Conservation (phyloP, 2,888 invertebrate genomes). For the Leucoma salicis region DNA sequence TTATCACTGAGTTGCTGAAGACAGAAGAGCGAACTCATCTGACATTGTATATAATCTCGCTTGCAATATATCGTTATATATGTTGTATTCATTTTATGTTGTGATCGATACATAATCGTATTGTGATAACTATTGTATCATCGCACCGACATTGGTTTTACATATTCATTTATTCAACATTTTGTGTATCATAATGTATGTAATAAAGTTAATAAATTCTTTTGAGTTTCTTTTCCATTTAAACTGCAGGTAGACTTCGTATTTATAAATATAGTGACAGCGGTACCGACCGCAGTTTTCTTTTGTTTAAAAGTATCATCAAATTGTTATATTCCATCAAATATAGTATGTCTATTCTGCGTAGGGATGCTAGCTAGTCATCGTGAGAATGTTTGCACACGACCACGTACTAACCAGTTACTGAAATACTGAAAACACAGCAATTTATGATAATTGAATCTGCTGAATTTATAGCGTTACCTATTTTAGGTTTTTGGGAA, state of each 20-base stretch:
- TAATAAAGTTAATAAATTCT: slow-evolving; percentile 65
- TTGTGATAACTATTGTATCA: slow-evolving; percentile 68
- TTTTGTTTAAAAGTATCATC: slow-evolving; percentile 7
- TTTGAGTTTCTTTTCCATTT: slow-evolving; percentile 57
- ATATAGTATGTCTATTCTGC: not conserved
- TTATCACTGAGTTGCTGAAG: slow-evolving; percentile 63
- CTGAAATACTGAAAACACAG: slow-evolving; percentile 16
- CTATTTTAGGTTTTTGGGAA: no score
- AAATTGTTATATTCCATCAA: not conserved
- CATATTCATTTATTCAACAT: slow-evolving; percentile 41
- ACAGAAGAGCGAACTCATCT: slow-evolving; percentile 41
- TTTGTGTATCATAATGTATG: slow-evolving; percentile 50
- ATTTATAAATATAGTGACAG: slow-evolving; percentile 15
- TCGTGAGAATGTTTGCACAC: slow-evolving; percentile 16
- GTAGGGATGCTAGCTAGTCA: not conserved
- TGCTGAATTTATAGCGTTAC: no score
- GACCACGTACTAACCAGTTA: slow-evolving; percentile 8
- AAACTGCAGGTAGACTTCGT: slow-evolving; percentile 10
- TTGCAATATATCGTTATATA: slow-evolving; percentile 45
- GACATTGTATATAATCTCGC: slow-evolving; percentile 58
- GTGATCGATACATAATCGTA: slow-evolving; percentile 63
- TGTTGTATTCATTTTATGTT: slow-evolving; percentile 66
- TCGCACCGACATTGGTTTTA: slow-evolving; percentile 37
- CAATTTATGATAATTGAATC: no score
- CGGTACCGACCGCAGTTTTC: slow-evolving; percentile 7